Evolutionary conservation across 2,797 vertebrate species (phyloP), one percentile per base, ranked within the genome.

Genomic region (Lemur catta): DNA sequence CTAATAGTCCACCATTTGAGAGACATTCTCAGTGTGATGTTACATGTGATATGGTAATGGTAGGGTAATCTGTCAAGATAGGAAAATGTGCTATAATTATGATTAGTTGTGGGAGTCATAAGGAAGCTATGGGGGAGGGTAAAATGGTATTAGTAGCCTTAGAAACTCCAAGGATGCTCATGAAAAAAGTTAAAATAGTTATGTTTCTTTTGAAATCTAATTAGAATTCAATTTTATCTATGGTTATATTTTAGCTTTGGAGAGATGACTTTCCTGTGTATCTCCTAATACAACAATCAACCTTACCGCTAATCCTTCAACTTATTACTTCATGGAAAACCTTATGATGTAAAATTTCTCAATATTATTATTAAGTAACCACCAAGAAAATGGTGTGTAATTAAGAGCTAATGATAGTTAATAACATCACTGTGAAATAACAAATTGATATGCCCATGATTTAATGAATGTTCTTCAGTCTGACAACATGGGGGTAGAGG

Each of bases 211-310:
- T 88, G 57, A 89, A 38, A 85, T 67, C 55, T 79, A 87, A 69
- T 76, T 74, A 85, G 28, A 63, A 89, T 81, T 88, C 74, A 74
- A 91, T 84, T 96, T 88, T 91, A 84, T 55, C n/a, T 81, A 63
- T 69, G 33, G 0, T 80, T 80, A 88, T 38, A 26, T 84, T 50
- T n/a, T 84, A 88, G 15, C 20, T 76, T 78, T 35, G 26, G 52
- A 43, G n/a, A 61, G 30, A 78, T 38, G 15, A 84, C 65, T 82
- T 89, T 89, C 80, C 65, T 85, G 4, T 55, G 12, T 76, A 48
- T 76, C n/a, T 91, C 46, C 84, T 67, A 76, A 14, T 43, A 9
- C 46, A 74, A 91, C 22, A 69, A 90, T 63, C 33, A 89, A 59
- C 35, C 48, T 96, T 86, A 82, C 22, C 59, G 78, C 33, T n/a